A percentile compares a stretch with the other conserved stretches of the same genome.
Evolutionary conservation across 2,797 vertebrate genomes (phyloP).

Genomic region (Takifugu ocellatus): DNA sequence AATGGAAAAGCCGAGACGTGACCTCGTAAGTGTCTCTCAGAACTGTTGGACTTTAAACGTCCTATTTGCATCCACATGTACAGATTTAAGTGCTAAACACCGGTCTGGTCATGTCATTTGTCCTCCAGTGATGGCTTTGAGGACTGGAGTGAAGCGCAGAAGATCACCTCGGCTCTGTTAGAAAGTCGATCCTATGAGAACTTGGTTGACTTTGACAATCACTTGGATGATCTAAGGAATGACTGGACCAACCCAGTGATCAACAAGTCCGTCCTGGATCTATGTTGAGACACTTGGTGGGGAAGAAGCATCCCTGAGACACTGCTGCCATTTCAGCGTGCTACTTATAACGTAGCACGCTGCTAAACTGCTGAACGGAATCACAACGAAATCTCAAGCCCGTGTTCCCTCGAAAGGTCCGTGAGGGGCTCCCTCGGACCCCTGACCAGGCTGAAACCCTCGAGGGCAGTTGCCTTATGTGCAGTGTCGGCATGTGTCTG

Average conservation of each 20-base stretch:
- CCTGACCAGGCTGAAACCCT: slow-evolving; percentile 40
- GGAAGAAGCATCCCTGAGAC: slow-evolving; percentile 16
- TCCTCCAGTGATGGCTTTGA: slow-evolving; percentile 88
- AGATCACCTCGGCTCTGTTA: slow-evolving; percentile 87
- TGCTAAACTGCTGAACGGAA: slow-evolving; percentile 12
- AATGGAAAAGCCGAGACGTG: slow-evolving; percentile 91
- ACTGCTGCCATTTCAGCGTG: slow-evolving; percentile 61
- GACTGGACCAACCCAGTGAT: slow-evolving; percentile 99
- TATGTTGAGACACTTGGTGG: slow-evolving; percentile 77
- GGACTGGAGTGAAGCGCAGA: slow-evolving; percentile 93
- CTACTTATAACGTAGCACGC: slow-evolving; percentile 47
- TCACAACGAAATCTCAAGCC: slow-evolving; percentile 20
- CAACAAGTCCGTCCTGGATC: slow-evolving; percentile 93
- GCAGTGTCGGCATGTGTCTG: slow-evolving; percentile 29
- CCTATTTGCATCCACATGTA: neutral
- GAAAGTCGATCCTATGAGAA: slow-evolving; percentile 90
- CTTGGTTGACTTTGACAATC: slow-evolving; percentile 96
- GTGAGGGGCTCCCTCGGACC: slow-evolving; percentile 26
- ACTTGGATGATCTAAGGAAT: slow-evolving; percentile 95
- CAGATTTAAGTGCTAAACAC: neutral
- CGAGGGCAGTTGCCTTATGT: slow-evolving; percentile 50
- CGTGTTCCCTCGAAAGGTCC: slow-evolving; percentile 46
- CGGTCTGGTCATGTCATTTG: slow-evolving; percentile 7
- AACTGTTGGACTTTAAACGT: neutral
- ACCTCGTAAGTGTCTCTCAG: slow-evolving; percentile 81